Conservation (phyloP, 2,797 vertebrate genomes). For the Crossoptilon crossoptilon region DNA sequence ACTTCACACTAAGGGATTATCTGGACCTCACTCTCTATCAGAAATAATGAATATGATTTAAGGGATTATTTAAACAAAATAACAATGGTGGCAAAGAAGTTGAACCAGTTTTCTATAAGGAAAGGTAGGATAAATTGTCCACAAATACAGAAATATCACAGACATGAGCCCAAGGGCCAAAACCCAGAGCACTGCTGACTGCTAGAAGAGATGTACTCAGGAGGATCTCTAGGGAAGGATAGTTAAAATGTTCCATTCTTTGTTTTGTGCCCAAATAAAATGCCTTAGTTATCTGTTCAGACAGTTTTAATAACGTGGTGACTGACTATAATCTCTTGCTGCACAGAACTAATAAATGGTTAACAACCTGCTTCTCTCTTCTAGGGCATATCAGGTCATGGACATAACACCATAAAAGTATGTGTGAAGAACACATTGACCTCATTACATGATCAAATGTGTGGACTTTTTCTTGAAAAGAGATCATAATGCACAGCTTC, state of each 20-base stretch:
- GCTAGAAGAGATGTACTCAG: not conserved
- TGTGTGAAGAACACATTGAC: not conserved
- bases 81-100: not conserved
- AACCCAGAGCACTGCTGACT: not conserved
- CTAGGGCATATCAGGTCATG: not conserved
- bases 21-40: not conserved
- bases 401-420: not conserved
- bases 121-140: not conserved
- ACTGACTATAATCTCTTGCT: not conserved
- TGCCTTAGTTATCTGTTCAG: not conserved
- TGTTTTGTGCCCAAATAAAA: not conserved
- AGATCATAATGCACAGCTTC: not conserved
- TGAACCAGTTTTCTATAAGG: not conserved
- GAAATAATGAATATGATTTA: conserved; percentile 23
- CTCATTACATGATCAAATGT: not conserved
- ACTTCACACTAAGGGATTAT: conserved; percentile 13
- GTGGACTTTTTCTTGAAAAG: not conserved
- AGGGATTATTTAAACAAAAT: conserved; percentile 27
- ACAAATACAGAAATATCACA: not conserved
- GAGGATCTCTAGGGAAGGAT: not conserved
- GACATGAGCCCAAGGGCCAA: not conserved
- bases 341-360: not conserved
- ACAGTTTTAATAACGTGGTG: not conserved
- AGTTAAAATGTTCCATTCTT: not conserved
- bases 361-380: not conserved